Conservation (phyloP, 2,113 vertebrate genomes). For the Phrynocephalus versicolor region DNA sequence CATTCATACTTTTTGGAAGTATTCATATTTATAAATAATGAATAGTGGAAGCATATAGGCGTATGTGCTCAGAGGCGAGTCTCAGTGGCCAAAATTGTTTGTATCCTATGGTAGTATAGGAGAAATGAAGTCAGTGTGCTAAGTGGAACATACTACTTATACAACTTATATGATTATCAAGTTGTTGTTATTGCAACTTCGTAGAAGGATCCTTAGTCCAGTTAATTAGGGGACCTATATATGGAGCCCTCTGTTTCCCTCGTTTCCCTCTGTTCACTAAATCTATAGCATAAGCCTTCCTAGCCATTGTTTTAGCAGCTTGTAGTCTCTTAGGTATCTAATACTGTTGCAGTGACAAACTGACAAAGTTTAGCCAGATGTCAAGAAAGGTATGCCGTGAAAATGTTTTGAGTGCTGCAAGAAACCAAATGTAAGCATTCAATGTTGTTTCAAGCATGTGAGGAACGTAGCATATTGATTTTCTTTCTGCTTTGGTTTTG, state of each 20-base stretch:
- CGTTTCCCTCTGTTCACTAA: background rate
- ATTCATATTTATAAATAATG: background rate
- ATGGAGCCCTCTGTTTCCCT: background rate
- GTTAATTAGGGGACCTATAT: background rate
- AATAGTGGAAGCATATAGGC: background rate
- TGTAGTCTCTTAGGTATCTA: background rate
- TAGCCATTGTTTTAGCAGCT: background rate
- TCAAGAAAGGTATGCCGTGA: background rate
- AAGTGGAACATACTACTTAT: background rate
- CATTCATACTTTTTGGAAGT: background rate
- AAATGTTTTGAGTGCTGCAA: slow-evolving; percentile 10
- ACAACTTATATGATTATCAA: too few relatives aligned
- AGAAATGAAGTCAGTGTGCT: too few relatives aligned
- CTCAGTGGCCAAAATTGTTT: too few relatives aligned
- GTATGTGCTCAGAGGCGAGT: background rate
- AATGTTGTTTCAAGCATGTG: background rate
- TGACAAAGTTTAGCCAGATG: background rate
- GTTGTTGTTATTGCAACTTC: background rate
- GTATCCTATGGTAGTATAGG: too few relatives aligned
- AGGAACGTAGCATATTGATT: background rate
- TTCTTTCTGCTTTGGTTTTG: background rate
- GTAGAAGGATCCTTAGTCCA: background rate
- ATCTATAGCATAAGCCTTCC: background rate
- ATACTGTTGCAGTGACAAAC: background rate
- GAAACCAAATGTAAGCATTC: background rate